Base-by-base conservation (phyloP, 1,140 invertebrate genomes). In the Pseudobourletiella spinata region DNA sequence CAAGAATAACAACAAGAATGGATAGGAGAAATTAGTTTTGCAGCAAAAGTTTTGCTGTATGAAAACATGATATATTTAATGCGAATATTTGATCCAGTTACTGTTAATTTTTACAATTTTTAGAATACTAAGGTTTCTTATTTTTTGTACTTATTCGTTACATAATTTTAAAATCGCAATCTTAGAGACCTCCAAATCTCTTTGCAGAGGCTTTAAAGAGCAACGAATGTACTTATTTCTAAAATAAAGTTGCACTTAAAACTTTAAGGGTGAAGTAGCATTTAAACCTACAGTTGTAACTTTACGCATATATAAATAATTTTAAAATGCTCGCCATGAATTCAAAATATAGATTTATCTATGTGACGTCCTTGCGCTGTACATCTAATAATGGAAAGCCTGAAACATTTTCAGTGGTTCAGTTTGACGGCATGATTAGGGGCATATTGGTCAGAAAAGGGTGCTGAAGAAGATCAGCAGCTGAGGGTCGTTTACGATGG, bases 381-480 rank as follows among this genome's bases (percentile, higher is more conserved):
- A n/a, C n/a, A n/a, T n/a, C n/a, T n/a, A n/a, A n/a, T n/a, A n/a
- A n/a, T n/a, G n/a, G n/a, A n/a, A n/a, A n/a, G n/a, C n/a, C n/a
- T n/a, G n/a, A n/a, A n/a, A n/a, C n/a, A n/a, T n/a, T n/a, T n/a
- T n/a, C n/a, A n/a, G n/a, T n/a, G n/a, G n/a, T n/a, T n/a, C n/a
- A n/a, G n/a, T n/a, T n/a, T n/a, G n/a, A n/a, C n/a, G n/a, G n/a
- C n/a, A n/a, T n/a, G n/a, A n/a, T n/a, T n/a, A n/a, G n/a, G n/a
- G n/a, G n/a, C n/a, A n/a, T n/a, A n/a, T n/a, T n/a, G 16, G 65
- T 71, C 67, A 81, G 72, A 69, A 87, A 89, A 2, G 82, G 78
- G 75, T 88, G 80, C 51, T 79, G 68, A 3, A 90, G 73, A 11
- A 93, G 75, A 58, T 91, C 81, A 18, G 81, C 77, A 16, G 88